These are phyloP conservation scores for Pseudotriccus pelzelni DNA, from an alignment of 2,797 vertebrate species.

Conservation along the genomic window DNA sequence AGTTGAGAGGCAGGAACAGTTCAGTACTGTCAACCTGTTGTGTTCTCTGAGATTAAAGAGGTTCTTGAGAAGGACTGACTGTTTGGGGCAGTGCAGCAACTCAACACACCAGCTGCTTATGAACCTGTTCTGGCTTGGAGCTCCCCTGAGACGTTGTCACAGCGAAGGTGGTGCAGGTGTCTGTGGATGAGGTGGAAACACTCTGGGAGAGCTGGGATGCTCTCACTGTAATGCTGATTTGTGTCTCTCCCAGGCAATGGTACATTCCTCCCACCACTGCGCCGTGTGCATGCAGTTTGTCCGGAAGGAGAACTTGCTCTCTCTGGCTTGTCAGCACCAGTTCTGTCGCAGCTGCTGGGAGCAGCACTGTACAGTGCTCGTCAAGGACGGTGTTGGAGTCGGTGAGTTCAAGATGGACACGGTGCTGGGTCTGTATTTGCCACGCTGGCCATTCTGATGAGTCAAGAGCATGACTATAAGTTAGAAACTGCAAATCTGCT, in stretches of 20 bases:
- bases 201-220: background rate
- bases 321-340: constrained; percentile 95
- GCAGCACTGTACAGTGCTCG: constrained; percentile 96
- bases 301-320: constrained; percentile 91
- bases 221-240: background rate
- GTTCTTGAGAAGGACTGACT: background rate
- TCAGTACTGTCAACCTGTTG: background rate
- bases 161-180: background rate
- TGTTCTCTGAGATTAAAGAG: background rate
- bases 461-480: background rate
- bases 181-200: background rate
- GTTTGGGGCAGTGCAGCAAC: background rate
- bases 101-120: background rate
- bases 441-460: background rate
- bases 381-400: constrained; percentile 96
- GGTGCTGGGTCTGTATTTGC: background rate
- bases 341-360: constrained; percentile 99
- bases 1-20: background rate
- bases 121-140: background rate
- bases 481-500: background rate
- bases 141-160: background rate
- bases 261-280: constrained; percentile 91
- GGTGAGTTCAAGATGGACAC: constrained; percentile 79
- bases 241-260: constrained; percentile 74
- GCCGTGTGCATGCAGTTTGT: constrained; percentile 98